Evolutionary conservation across 2,888 invertebrate genomes (phyloP).

Genomic region (Yponomeuta cagnagella): DNA sequence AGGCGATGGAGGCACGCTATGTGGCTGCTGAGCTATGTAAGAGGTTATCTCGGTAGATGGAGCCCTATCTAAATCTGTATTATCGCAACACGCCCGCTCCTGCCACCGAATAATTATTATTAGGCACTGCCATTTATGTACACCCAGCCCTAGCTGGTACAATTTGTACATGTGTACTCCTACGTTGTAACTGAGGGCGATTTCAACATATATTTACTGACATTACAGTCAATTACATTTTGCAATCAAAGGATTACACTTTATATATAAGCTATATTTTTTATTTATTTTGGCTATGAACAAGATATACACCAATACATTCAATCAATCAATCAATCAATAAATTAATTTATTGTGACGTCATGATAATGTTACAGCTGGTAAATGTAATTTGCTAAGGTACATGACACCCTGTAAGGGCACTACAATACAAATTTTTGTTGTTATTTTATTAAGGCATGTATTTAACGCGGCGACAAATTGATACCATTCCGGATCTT

Average conservation of each 20-base stretch:
- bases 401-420: too few species aligned
- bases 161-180: background rate
- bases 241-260: background rate
- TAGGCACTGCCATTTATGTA: slow-evolving; percentile 23
- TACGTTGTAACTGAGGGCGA: background rate
- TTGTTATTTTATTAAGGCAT: too few species aligned
- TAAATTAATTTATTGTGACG: too few species aligned
- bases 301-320: too few species aligned
- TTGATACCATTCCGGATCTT: too few species aligned
- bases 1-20: slow-evolving; percentile 12
- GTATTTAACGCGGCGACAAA: too few species aligned
- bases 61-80: slow-evolving; percentile 73
- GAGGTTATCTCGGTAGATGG: slow-evolving; percentile 68
- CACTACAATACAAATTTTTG: too few species aligned
- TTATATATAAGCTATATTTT: too few species aligned
- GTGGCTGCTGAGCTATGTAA: slow-evolving; percentile 59
- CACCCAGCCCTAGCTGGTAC: background rate
- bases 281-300: too few species aligned
- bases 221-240: background rate
- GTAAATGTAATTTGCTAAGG: too few species aligned
- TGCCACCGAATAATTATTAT: slow-evolving; percentile 69
- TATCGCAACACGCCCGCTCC: slow-evolving; percentile 55
- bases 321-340: too few species aligned
- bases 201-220: background rate
- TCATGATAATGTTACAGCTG: too few species aligned